Evolutionary conservation across 2,113 vertebrate species (phyloP), one percentile per base, ranked within the genome.

Genomic region (Pygoscelis antarcticus): DNA sequence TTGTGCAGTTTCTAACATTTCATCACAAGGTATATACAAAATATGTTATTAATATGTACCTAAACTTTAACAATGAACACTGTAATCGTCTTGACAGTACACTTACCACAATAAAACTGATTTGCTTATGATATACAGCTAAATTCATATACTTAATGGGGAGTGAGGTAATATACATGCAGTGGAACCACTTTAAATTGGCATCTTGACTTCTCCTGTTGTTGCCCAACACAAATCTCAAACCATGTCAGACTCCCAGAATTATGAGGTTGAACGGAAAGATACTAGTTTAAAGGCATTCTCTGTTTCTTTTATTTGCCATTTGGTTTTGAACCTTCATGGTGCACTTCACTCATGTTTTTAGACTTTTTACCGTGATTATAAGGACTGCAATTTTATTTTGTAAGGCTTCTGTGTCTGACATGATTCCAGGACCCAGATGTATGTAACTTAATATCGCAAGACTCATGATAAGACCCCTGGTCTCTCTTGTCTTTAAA

Each of bases 31-130:
- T 51, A 13, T 11, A 36, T 26, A 14, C 8, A 83, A 51, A 81
- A 27, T 26, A 51, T 8, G 30, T 44, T 62, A 29, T 17, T 47
- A 25, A 32, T 0, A 6, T 0, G 0, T 29, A 55, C 21, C 36
- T 66, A 30, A 61, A 60, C 25, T 30, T 74, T 16, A 54, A 21
- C 27, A 61, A 0, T 60, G 61, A 71, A 52, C 11, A 11, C 26
- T 78, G 20, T 42, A 11, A 20, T 61, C 21, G 38, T 88, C 12
- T 10, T 51, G 32, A 15, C 42, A n/a, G 26, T 23, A 60, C 11
- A 8, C 14, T 54, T 38, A 32, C 38, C 26, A n/a, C 21, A 68
- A 12, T 71, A 62, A 54, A 90, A 30, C 25, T 44, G 8, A 44
- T 70, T 62, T 62, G 16, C 16, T 70, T 46, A 16, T 1, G 3